Evolutionary conservation across 2,113 vertebrate genomes (phyloP).

Genomic region (Callopanchax toddi): DNA sequence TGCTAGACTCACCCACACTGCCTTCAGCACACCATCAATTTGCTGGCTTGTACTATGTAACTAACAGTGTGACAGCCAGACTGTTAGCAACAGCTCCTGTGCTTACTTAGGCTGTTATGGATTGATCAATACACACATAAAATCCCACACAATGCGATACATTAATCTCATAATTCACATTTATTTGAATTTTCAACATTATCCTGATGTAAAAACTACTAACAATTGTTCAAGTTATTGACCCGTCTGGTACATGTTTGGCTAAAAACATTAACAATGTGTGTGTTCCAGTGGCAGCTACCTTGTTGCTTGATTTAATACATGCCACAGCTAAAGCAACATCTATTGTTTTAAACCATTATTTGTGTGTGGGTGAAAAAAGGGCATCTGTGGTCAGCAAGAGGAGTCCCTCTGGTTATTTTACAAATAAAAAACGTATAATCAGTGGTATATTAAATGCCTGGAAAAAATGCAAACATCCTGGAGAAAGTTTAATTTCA

Average conservation of each 20-base stretch:
- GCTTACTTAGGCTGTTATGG: slow-evolving; percentile 45
- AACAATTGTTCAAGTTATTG: slow-evolving; percentile 13
- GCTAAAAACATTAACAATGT: slow-evolving; percentile 5
- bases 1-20: slow-evolving; percentile 24
- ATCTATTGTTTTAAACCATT: neutral
- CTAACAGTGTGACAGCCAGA: slow-evolving; percentile 25
- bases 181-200: slow-evolving; percentile 4
- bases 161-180: slow-evolving; percentile 28
- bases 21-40: slow-evolving; percentile 48
- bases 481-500: too few relatives aligned
- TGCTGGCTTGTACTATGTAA: slow-evolving; percentile 19
- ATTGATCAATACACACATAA: slow-evolving; percentile 60
- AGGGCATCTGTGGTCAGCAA: neutral
- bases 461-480: too few relatives aligned
- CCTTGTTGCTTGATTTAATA: neutral
- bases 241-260: neutral
- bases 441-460: too few relatives aligned
- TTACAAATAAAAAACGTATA: too few relatives aligned
- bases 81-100: slow-evolving; percentile 24
- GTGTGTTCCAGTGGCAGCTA: neutral
- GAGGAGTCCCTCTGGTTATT: too few relatives aligned
- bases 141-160: slow-evolving; percentile 34
- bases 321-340: neutral
- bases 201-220: neutral
- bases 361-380: neutral